Evolutionary conservation across 2,113 vertebrate species (phyloP).

Genomic region (Pholis gunnellus): DNA sequence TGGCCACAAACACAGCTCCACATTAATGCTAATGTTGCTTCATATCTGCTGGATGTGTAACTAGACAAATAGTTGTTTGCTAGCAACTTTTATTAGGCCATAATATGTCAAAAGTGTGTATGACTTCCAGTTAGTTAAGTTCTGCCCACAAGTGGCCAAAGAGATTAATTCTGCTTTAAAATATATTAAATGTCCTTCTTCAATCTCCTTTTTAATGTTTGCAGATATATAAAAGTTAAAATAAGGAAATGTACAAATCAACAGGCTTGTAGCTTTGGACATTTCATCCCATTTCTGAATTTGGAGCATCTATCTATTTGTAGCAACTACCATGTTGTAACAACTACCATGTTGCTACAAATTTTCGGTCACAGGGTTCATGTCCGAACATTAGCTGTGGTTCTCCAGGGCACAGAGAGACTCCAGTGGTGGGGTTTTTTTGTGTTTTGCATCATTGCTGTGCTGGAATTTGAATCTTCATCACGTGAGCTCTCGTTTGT

Average conservation of each 20-base stretch:
- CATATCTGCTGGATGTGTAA: not conserved
- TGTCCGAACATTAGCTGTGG: not conserved
- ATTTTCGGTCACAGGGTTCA: not conserved
- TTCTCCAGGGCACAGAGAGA: not conserved
- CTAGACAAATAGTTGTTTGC: not conserved
- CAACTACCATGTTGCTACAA: not conserved
- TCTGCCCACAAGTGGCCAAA: not conserved
- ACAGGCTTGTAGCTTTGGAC: not conserved
- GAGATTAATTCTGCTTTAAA: not conserved
- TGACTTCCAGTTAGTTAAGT: not conserved
- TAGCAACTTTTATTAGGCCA: not conserved
- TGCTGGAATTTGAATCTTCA: slow-evolving; percentile 12
- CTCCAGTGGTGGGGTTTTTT: slow-evolving; percentile 5
- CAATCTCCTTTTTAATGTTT: not conserved
- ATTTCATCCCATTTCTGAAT: not conserved
- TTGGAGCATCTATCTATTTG: not conserved
- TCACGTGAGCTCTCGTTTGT: not conserved
- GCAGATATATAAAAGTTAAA: not conserved
- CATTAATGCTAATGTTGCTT: not conserved
- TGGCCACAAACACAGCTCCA: not conserved
- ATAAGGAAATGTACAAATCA: not conserved
- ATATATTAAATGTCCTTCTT: not conserved
- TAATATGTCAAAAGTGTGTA: not conserved
- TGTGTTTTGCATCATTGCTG: not conserved
- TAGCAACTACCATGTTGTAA: not conserved